These are phyloP conservation scores for Thymelicus sylvestris DNA, from an alignment of 2,888 invertebrate species.

Conservation along the genomic window DNA sequence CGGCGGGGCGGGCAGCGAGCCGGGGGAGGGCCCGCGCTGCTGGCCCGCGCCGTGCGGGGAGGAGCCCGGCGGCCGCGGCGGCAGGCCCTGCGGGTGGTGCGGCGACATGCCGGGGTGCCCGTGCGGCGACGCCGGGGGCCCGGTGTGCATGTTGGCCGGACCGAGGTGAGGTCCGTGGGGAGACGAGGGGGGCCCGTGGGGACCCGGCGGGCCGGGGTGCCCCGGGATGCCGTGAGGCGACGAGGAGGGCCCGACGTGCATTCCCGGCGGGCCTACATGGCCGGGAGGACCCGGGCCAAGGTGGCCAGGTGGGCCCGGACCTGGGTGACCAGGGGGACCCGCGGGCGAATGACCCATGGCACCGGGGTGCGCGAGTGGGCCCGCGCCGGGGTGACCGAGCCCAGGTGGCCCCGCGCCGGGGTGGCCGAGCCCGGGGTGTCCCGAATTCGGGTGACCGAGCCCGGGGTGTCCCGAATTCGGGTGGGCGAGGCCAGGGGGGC, in stretches of 20 bases:
- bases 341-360: not conserved
- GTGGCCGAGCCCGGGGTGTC: constrained; percentile 26
- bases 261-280: constrained; percentile 34
- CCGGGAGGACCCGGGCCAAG: not conserved
- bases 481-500: constrained; percentile 37
- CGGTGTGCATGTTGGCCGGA: constrained; percentile 14
- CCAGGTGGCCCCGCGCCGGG: constrained; percentile 28
- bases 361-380: constrained; percentile 32
- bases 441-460: constrained; percentile 22
- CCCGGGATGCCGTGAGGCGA: constrained; percentile 44
- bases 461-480: constrained; percentile 30
- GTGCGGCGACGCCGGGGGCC: constrained; percentile 22
- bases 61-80: constrained; percentile 37
- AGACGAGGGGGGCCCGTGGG: constrained; percentile 36
- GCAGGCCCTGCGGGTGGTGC: constrained; percentile 33
- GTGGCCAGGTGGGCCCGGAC: not conserved
- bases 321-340: constrained; percentile 13
- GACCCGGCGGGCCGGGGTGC: constrained; percentile 28
- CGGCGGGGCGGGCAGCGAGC: constrained; percentile 38
- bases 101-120: constrained; percentile 39
- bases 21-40: constrained; percentile 31
- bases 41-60: constrained; percentile 16
- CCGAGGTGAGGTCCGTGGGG: constrained; percentile 38
- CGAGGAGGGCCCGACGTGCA: constrained; percentile 18
- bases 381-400: constrained; percentile 21